Conservation (phyloP, 2,113 vertebrate genomes). For the Festucalex cinctus region DNA sequence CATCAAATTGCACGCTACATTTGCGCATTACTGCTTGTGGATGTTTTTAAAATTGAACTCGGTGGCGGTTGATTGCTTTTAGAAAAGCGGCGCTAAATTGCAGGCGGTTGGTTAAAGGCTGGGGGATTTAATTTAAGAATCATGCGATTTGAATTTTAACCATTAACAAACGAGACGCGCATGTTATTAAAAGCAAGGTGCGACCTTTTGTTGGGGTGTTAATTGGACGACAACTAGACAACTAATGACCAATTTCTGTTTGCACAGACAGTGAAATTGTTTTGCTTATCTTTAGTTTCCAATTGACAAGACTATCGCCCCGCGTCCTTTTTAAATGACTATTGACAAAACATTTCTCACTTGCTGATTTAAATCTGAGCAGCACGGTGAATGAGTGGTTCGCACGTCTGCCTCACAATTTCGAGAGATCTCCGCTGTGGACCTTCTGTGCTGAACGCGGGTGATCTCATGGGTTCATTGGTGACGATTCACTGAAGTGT, state of each 20-base stretch:
- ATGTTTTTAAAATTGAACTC: constrained; percentile 29
- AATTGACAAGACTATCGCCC: constrained; percentile 16
- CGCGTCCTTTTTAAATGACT: neutral
- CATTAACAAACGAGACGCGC: constrained; percentile 12
- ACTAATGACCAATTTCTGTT: constrained; percentile 17
- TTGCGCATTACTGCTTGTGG: constrained; percentile 26
- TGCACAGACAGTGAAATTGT: constrained; percentile 22
- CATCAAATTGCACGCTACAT: constrained; percentile 26
- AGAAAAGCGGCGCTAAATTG: constrained; percentile 34
- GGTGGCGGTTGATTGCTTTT: constrained; percentile 31
- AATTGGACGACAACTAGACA: constrained; percentile 49
- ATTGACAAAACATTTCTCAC: neutral
- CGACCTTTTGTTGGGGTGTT: constrained; percentile 55
- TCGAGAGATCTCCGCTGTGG: no score
- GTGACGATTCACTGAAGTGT: no score
- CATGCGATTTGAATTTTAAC: constrained; percentile 47
- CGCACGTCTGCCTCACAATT: neutral
- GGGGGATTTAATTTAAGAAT: constrained; percentile 32
- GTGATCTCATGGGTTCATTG: no score
- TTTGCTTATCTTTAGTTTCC: constrained; percentile 29
- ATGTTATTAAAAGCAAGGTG: constrained; percentile 19
- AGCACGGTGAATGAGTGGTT: neutral
- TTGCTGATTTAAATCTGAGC: neutral
- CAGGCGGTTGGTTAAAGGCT: constrained; percentile 35
- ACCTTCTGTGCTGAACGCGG: no score